A percentile compares a stretch with the other conserved stretches of the same genome.
Conservation (phyloP, 2,797 vertebrate species). For the Gallinago nigripennis region DNA sequence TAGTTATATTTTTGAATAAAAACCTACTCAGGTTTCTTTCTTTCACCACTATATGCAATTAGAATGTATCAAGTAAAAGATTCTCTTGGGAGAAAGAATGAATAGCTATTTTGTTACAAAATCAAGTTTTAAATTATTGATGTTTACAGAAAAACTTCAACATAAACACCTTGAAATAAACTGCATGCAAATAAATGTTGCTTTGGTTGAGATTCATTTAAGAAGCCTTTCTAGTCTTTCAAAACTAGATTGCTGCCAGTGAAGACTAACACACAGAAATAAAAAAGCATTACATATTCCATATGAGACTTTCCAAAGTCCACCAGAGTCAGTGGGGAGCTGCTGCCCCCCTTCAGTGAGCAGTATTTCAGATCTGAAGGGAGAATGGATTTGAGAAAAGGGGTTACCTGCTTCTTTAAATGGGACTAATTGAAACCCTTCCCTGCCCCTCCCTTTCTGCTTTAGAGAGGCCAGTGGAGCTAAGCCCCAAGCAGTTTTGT, state of each 20-base stretch:
- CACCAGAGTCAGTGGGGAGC: background rate
- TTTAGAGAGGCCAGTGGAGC: background rate
- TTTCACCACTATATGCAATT: background rate
- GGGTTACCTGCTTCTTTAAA: background rate
- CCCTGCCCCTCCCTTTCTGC: background rate
- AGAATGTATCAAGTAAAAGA: background rate
- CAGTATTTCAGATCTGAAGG: background rate
- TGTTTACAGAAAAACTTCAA: background rate
- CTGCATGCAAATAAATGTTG: background rate
- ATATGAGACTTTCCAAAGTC: background rate
- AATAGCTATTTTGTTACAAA: background rate
- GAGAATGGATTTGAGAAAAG: background rate
- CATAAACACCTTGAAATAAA: background rate
- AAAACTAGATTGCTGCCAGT: background rate
- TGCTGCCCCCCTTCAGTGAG: background rate
- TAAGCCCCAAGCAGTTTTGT: background rate
- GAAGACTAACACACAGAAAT: background rate
- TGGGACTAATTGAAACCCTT: background rate
- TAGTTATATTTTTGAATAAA: background rate
- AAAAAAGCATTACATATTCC: background rate
- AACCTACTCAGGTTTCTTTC: background rate
- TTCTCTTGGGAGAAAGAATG: background rate
- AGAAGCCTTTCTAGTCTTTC: background rate
- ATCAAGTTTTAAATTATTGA: background rate
- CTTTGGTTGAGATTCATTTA: background rate